A percentile compares a stretch with the other conserved stretches of the same genome.
Evolutionary conservation across 2,888 invertebrate species (phyloP).

Genomic region (Glyphotaelius pellucidus): DNA sequence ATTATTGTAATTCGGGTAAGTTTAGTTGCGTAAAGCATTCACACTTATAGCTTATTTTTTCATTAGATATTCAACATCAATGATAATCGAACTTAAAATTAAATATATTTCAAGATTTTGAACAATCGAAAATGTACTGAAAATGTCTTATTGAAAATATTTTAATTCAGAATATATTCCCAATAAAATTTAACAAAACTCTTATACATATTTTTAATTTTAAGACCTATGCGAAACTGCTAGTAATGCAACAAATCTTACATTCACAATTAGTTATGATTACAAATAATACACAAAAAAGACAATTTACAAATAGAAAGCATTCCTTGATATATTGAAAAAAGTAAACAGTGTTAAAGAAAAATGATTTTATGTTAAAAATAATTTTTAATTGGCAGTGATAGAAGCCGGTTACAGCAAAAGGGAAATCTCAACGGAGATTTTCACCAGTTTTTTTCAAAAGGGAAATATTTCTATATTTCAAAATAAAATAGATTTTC

Average conservation of each 20-base stretch:
- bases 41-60: neutral
- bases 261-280: neutral
- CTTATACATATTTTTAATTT: neutral
- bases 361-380: neutral
- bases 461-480: too few relatives aligned
- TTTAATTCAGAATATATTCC: conserved; percentile 19
- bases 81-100: neutral
- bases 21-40: neutral
- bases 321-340: neutral
- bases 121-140: conserved; percentile 7
- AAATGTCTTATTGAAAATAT: neutral
- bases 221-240: neutral
- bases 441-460: too few relatives aligned
- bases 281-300: neutral
- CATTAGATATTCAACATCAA: neutral
- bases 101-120: conserved; percentile 15
- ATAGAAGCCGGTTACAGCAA: neutral
- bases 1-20: neutral
- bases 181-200: conserved; percentile 30
- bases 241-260: neutral
- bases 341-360: neutral
- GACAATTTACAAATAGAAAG: neutral
- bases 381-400: neutral
- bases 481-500: too few relatives aligned
- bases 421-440: too few relatives aligned